These are phyloP conservation scores for Hylaea fasciaria DNA, from an alignment of 2,888 invertebrate species.

Conservation along the genomic window DNA sequence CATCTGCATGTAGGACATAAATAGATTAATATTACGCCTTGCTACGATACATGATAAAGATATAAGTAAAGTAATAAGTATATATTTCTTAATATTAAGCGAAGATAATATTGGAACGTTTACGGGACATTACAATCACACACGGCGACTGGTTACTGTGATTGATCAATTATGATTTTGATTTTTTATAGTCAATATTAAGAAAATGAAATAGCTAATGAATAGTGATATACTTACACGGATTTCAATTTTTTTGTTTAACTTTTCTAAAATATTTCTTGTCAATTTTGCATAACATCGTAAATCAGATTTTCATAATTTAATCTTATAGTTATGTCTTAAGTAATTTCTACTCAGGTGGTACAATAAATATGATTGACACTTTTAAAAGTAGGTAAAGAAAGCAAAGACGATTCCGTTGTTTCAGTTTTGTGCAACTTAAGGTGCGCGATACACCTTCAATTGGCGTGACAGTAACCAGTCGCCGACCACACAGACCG, in stretches of 20 bases:
- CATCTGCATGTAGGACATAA: constrained; percentile 74
- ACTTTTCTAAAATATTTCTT: too few relatives aligned
- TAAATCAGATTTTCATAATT: too few relatives aligned
- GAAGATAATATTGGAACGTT: constrained; percentile 63
- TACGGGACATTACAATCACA: constrained; percentile 74
- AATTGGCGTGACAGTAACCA: constrained; percentile 51
- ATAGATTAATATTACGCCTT: constrained; percentile 65
- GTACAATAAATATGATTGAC: too few relatives aligned
- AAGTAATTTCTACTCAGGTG: too few relatives aligned
- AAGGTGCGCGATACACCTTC: constrained; percentile 1
- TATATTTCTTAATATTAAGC: constrained; percentile 66
- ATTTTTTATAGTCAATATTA: too few relatives aligned
- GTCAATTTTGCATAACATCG: too few relatives aligned
- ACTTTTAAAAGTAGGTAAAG: too few relatives aligned
- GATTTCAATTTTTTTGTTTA: too few relatives aligned
- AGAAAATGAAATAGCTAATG: too few relatives aligned
- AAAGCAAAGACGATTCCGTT: not conserved
- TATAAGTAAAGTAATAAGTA: constrained; percentile 59
- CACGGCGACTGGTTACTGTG: constrained; percentile 75
- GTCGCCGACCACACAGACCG: constrained; percentile 78
- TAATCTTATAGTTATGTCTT: too few relatives aligned
- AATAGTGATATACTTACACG: not conserved
- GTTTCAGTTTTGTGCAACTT: not conserved
- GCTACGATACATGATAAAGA: constrained; percentile 61
- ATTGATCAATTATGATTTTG: too few relatives aligned